Base-by-base conservation (phyloP, 2,888 invertebrate genomes). In the Bellardia pandia region DNA sequence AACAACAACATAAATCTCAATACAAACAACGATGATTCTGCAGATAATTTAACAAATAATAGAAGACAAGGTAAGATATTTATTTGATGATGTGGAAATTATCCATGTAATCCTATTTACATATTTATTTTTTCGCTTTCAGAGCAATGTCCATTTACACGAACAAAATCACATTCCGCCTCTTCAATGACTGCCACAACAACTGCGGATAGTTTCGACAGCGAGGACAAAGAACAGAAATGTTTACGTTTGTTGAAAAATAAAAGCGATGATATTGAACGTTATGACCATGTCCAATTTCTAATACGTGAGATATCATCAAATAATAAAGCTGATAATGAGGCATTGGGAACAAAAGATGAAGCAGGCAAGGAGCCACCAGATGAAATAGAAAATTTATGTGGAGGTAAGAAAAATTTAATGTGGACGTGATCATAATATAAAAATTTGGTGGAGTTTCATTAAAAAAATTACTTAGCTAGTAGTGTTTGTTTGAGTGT, bases 261-360 rank as follows among this genome's bases (percentile, higher is more conserved):
- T 88, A 93, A 93, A 88, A 93, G 93, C 81, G 93, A 93, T 89
- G 93, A 93, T 90, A 93, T 93, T 89, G 94, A 94, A 90, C 92
- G 93, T 72, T 97, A 96, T 88, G 98, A 98, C 93, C 98, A 99
- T 92, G 97, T 98, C 0, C 98, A 98, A 94, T 99, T 98, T 93
- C 95, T 98, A 83, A 98, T 98, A 91, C 97, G 97, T 2, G 98
- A 98, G 93, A 96, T 96, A 71, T 96, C 95, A 30, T 95, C 95
- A 62, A 90, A 89, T 4, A 89, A 90, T 75, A 91, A 91, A 74
- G 88, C 90, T 7, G 96, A 96, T 0, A 96, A 96, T 93, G 96
- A 96, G 78, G 95, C 96, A 79, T 95, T 96, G 64, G 86, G 89
- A 53, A 88, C 90, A 30, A 89, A 90, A 62, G 92, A 93, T 33